These are phyloP conservation scores for Odontamblyopus rebecca DNA, from an alignment of 2,797 vertebrate species.

Conservation along the genomic window DNA sequence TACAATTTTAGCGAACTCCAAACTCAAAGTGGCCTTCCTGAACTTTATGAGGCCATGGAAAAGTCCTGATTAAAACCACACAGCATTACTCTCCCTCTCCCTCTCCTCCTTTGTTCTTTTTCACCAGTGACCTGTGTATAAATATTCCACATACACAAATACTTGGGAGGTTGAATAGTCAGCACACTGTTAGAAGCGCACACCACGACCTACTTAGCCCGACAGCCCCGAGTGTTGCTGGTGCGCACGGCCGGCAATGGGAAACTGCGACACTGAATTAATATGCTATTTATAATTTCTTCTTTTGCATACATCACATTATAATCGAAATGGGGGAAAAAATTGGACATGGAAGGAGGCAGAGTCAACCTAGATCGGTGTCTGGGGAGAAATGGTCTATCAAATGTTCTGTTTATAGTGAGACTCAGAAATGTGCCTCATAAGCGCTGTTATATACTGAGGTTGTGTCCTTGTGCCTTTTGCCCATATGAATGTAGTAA, in stretches of 20 bases:
- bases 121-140: slow-evolving; percentile 43
- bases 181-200: slow-evolving; percentile 41
- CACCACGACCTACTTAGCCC: slow-evolving; percentile 66
- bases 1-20: slow-evolving; percentile 10
- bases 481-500: no score
- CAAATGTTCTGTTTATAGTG: slow-evolving; percentile 50
- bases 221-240: slow-evolving; percentile 60
- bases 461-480: no score
- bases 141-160: slow-evolving; percentile 30
- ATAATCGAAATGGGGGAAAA: slow-evolving; percentile 62
- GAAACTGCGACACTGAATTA: slow-evolving; percentile 66
- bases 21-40: slow-evolving; percentile 17
- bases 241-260: slow-evolving; percentile 50
- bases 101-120: slow-evolving; percentile 46
- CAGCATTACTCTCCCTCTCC: slow-evolving; percentile 8
- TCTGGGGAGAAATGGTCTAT: slow-evolving; percentile 41
- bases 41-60: slow-evolving; percentile 45
- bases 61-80: slow-evolving; percentile 48
- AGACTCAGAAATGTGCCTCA: background rate
- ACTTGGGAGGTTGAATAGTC: slow-evolving; percentile 24
- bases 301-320: slow-evolving; percentile 79
- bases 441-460: background rate
- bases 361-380: slow-evolving; percentile 66
- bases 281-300: slow-evolving; percentile 79
- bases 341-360: slow-evolving; percentile 34